phyloP scores from a whole-genome alignment of 2,888 invertebrate genomes.

The Sphaerophoria taeniata region DNA sequence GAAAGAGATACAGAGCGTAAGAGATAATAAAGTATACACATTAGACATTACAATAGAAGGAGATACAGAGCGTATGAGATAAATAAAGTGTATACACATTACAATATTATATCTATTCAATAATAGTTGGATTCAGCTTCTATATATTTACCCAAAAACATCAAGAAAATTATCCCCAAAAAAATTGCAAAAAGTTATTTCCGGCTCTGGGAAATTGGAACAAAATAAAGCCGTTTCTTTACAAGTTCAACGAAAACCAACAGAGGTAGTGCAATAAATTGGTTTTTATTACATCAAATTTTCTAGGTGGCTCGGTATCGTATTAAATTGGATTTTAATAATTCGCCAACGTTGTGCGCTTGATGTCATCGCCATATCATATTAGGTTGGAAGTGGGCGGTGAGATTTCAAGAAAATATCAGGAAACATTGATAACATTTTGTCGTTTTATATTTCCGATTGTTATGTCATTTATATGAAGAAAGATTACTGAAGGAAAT shows the following conservation, averaged over 20 bases:
- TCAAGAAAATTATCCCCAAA: neutral
- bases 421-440: slow-evolving; percentile 27
- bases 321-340: slow-evolving; percentile 46
- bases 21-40: too few relatives aligned
- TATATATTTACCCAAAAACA: neutral
- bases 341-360: slow-evolving; percentile 16
- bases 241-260: slow-evolving; percentile 21
- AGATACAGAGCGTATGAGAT: too few relatives aligned
- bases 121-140: neutral
- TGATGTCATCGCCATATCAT: neutral
- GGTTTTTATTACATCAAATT: slow-evolving; percentile 35
- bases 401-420: too few relatives aligned
- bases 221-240: slow-evolving; percentile 1
- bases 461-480: neutral
- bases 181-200: slow-evolving; percentile 12
- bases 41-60: too few relatives aligned
- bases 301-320: slow-evolving; percentile 28
- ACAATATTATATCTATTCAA: too few relatives aligned
- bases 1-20: too few relatives aligned
- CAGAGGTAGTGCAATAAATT: slow-evolving; percentile 35
- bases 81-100: too few relatives aligned
- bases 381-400: neutral
- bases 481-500: neutral
- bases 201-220: neutral
- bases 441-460: slow-evolving; percentile 38